Evolutionary conservation across 2,113 vertebrate species (phyloP).

Genomic region (Sturnira hondurensis): DNA sequence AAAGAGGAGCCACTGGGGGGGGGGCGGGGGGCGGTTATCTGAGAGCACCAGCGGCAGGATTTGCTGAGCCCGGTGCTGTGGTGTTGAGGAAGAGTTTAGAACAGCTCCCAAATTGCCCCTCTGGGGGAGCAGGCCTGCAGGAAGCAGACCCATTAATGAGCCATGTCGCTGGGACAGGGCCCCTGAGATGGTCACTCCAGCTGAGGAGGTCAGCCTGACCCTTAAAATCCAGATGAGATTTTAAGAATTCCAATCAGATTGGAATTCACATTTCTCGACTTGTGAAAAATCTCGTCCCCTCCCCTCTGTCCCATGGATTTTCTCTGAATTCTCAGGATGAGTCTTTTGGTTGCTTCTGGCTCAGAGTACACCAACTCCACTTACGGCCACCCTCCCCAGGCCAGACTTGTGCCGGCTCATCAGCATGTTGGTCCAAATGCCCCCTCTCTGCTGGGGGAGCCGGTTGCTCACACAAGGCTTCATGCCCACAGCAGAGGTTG

Average conservation of each 20-base stretch:
- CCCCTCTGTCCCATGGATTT: neutral
- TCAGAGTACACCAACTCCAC: neutral
- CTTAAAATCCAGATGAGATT: neutral
- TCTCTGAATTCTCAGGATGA: neutral
- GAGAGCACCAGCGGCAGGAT: neutral
- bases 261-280: neutral
- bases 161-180: neutral
- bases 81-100: neutral
- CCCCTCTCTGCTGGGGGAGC: neutral
- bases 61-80: neutral
- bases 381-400: neutral
- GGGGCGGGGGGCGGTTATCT: too few species aligned
- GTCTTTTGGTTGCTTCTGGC: neutral
- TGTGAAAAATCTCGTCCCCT: neutral
- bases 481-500: neutral
- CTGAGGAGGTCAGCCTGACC: neutral
- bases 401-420: neutral
- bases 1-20: neutral
- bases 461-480: neutral
- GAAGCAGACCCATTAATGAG: neutral
- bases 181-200: neutral
- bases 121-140: neutral
- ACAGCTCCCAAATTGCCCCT: neutral
- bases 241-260: neutral
- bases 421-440: accelerated